Evolutionary conservation across 1,140 invertebrate species (phyloP), one percentile per base, ranked within the genome.

Genomic region (Pomphorhynchus laevis): DNA sequence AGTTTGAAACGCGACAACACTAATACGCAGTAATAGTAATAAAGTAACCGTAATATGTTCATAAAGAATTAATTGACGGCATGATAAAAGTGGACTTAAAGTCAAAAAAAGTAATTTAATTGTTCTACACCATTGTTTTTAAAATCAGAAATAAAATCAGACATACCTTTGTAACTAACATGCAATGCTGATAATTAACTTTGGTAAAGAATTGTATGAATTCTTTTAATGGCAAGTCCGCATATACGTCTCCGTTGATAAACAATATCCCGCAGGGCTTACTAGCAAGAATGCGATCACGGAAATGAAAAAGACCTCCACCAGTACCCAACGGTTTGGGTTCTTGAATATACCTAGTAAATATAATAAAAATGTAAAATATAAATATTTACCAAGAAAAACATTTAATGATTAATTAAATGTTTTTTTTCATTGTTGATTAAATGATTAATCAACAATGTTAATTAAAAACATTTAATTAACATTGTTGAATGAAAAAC

Each of bases 241-340:
- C 75, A 54, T 86, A 95, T 3, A 91, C 76, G 63, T 95, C 86
- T 3, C 82, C 80, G 57, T 98, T 95, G 47, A 98, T 67, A 53
- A 95, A 84, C 56, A 95, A 84, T 6, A 68, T 70, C 34, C 72
- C 66, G 0, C 80, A 76, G 53, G 70, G 71, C 21, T 79, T 77
- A 20, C 68, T 68, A 33, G 16, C 20, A 31, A 74, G 62, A 47
- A 93, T 82, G 56, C 86, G 76, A 61, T 91, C 82, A 24, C 82
- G 64, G 54, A 95, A 95, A 58, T 91, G 82, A 56, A 82, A 89
- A 48, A 98, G 68, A 17, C 82, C 80, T 32, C 86, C 89, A 1
- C 76, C 84, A 5, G 86, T 98, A 12, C 86, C 86, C 1, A 93
- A 55, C 0, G 75, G 67, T 24, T 70, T 72, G 49, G 77, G 86